Percentiles rank a stretch among this genome's conserved stretches.
These are phyloP conservation scores for Pelodytes ibericus DNA, from an alignment of 2,797 vertebrate species.

Conservation along the genomic window DNA sequence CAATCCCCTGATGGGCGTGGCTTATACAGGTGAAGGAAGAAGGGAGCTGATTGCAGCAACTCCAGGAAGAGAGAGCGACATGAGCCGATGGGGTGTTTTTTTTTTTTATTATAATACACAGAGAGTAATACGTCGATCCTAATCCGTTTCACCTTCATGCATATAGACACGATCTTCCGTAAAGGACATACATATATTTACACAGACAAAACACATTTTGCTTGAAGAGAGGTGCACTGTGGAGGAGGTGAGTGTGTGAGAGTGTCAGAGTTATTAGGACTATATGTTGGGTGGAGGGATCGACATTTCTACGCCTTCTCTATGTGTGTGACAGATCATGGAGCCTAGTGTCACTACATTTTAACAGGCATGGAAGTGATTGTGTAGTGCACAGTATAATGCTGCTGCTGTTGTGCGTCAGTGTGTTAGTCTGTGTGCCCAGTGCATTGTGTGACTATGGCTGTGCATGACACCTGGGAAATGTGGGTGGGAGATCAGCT, in stretches of 20 bases:
- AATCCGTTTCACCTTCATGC: too few species aligned
- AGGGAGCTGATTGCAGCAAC: constrained; percentile 23
- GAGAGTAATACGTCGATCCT: too few species aligned
- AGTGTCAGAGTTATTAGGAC: neutral
- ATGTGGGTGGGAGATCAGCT: neutral
- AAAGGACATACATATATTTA: neutral
- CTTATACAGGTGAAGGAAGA: constrained; percentile 38
- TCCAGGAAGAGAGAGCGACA: constrained; percentile 36
- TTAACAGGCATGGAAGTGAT: neutral
- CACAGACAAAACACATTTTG: neutral
- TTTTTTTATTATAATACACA: too few species aligned
- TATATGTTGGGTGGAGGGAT: neutral
- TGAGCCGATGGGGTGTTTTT: neutral
- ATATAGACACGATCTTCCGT: neutral
- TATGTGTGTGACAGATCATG: too few species aligned
- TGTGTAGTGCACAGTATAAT: neutral
- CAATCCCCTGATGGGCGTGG: constrained; percentile 14
- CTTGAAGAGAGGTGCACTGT: neutral
- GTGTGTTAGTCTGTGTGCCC: neutral
- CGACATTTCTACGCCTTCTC: too few species aligned
- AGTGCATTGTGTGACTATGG: neutral
- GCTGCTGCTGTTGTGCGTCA: neutral
- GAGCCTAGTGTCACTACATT: neutral
- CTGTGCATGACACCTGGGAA: constrained; percentile 18
- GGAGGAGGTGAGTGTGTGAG: constrained; percentile 6